Evolutionary conservation across 2,888 invertebrate species (phyloP).

Genomic region (Barypeithes pellucidus): DNA sequence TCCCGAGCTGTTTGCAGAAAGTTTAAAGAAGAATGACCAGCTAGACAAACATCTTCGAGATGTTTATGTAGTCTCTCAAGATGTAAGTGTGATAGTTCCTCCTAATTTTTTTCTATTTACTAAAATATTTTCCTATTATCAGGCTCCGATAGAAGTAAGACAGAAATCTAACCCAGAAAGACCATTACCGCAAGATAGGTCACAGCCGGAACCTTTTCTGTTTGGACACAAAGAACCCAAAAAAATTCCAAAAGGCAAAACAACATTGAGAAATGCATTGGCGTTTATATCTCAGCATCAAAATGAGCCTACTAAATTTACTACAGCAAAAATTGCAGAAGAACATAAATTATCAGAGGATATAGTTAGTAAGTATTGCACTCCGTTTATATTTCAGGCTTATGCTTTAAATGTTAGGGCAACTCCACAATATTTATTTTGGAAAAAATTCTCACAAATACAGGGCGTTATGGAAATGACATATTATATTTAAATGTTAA

Average conservation of each 20-base stretch:
- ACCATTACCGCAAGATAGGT: conserved; percentile 76
- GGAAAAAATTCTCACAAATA: no score
- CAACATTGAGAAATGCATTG: conserved; percentile 78
- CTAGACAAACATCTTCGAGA: conserved; percentile 79
- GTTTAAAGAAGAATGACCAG: conserved; percentile 76
- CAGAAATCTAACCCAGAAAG: conserved; percentile 70
- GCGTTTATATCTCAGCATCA: conserved; percentile 80
- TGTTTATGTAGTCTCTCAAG: conserved; percentile 81
- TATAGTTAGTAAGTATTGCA: conserved; percentile 73
- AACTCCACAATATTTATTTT: no score
- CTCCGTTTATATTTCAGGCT: no score
- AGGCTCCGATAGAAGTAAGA: conserved; percentile 56
- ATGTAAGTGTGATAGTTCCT: conserved; percentile 55
- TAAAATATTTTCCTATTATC: conserved; percentile 3
- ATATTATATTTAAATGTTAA: no score
- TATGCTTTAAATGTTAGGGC: no score
- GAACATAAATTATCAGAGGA: conserved; percentile 80
- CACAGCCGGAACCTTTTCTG: conserved; percentile 73
- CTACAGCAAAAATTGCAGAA: conserved; percentile 76
- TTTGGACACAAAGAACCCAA: conserved; percentile 79
- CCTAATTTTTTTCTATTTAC: neutral
- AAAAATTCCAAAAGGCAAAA: conserved; percentile 76
- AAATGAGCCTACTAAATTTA: conserved; percentile 75
- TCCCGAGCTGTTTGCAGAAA: conserved; percentile 76
- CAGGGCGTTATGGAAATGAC: no score